Evolutionary conservation across 2,888 invertebrate species (phyloP).

Genomic region (Nycteola revayana): DNA sequence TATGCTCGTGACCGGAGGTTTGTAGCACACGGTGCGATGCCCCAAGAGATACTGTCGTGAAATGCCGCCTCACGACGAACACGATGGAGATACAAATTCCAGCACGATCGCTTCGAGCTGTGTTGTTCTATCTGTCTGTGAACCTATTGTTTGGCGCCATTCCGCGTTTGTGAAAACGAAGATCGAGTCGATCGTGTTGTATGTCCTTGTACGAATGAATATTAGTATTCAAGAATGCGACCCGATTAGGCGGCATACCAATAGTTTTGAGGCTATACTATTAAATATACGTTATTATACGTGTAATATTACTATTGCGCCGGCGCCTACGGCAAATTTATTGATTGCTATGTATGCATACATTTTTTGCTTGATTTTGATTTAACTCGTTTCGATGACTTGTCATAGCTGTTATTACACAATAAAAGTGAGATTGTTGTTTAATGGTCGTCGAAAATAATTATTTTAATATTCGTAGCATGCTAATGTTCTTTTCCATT

Average conservation of each 20-base stretch:
- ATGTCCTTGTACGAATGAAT: constrained; percentile 66
- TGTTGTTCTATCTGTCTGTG: constrained; percentile 36
- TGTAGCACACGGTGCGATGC: constrained; percentile 67
- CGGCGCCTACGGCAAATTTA: constrained; percentile 61
- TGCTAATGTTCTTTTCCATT: constrained; percentile 9
- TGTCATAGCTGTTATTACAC: too few relatives aligned
- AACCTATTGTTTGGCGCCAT: constrained; percentile 2
- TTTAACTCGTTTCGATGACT: too few relatives aligned
- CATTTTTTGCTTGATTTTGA: too few relatives aligned
- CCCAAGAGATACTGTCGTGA: constrained; percentile 72
- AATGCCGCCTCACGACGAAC: constrained; percentile 76
- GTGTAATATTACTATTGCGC: constrained; percentile 52
- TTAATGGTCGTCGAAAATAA: constrained; percentile 16
- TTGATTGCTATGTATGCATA: too few relatives aligned
- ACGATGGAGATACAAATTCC: constrained; percentile 58
- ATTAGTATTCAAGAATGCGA: constrained; percentile 72
- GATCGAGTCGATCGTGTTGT: constrained; percentile 36
- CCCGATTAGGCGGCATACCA: constrained; percentile 72
- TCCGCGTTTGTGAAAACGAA: constrained; percentile 21
- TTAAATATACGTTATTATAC: constrained; percentile 67
- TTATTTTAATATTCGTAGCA: constrained; percentile 10
- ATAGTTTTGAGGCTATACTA: constrained; percentile 63
- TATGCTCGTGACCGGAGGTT: constrained; percentile 76
- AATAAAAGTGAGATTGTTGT: constrained; percentile 30
- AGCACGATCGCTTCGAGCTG: constrained; percentile 59